Evolutionary conservation across 37 sponge, comb jelly and placozoan species (phyloP).

Genomic region (Geodia barretti): DNA sequence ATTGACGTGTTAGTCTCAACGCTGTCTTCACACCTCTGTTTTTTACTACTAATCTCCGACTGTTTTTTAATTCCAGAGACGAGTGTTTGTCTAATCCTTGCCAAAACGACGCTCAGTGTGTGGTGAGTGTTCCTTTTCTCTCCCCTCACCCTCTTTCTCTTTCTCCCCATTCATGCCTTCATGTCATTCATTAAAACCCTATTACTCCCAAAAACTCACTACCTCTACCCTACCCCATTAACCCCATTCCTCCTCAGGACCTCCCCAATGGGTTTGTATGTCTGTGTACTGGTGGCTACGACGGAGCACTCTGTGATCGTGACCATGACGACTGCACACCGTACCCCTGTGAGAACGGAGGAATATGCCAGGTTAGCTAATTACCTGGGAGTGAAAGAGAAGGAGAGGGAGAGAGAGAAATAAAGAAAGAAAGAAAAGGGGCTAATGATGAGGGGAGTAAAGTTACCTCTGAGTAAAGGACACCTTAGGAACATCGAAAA

Average conservation of each 20-base stretch:
- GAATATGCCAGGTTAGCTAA: neutral
- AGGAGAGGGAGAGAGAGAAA: too few relatives aligned
- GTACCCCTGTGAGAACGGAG: constrained; percentile 7
- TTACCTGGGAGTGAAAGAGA: too few relatives aligned
- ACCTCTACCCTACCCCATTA: too few relatives aligned
- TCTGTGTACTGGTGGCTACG: neutral
- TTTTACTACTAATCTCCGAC: neutral
- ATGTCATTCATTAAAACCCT: neutral
- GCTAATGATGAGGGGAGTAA: too few relatives aligned
- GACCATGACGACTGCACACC: constrained; percentile 1
- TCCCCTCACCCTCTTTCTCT: too few relatives aligned
- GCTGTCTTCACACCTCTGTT: neutral
- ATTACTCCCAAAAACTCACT: neutral
- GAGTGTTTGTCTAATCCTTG: neutral
- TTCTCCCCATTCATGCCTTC: neutral
- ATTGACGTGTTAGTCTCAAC: neutral
- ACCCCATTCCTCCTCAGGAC: too few relatives aligned
- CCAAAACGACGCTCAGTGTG: neutral
- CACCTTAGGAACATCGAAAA: too few relatives aligned
- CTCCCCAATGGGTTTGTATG: neutral
- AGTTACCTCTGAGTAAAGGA: too few relatives aligned
- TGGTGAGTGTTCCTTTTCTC: too few relatives aligned
- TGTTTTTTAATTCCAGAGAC: neutral
- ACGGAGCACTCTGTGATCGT: neutral
- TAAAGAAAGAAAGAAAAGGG: too few relatives aligned